Evolutionary conservation across 2,888 invertebrate genomes (phyloP).

Genomic region (Pantelozetes paolii): DNA sequence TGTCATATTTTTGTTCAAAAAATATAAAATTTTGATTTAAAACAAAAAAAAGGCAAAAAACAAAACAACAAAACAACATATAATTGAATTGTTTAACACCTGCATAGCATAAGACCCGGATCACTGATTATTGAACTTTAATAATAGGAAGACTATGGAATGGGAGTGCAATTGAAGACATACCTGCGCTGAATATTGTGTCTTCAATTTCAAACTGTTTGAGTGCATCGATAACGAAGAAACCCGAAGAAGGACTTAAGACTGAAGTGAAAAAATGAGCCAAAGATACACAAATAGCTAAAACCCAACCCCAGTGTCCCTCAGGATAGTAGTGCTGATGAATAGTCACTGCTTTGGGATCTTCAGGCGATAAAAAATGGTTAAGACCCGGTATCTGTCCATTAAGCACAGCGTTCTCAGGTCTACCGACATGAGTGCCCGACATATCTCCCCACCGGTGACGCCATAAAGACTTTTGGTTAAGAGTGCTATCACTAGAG

Average conservation of each 20-base stretch:
- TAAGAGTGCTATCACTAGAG: neutral
- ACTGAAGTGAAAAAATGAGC: constrained; percentile 53
- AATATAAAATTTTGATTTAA: too few species aligned
- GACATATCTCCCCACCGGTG: constrained; percentile 20
- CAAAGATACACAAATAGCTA: constrained; percentile 52
- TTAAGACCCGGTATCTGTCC: constrained; percentile 46
- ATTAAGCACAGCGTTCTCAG: constrained; percentile 36
- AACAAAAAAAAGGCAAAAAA: too few species aligned
- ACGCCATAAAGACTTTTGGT: neutral
- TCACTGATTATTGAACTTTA: too few species aligned
- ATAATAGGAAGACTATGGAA: neutral
- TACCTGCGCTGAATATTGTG: constrained; percentile 44
- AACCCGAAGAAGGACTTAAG: constrained; percentile 53
- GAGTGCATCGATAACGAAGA: constrained; percentile 48
- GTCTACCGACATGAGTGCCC: constrained; percentile 16
- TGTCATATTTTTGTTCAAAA: too few species aligned
- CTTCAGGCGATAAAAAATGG: constrained; percentile 45
- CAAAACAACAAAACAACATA: too few species aligned
- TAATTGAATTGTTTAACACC: too few species aligned
- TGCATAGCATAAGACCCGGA: too few species aligned
- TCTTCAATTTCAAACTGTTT: constrained; percentile 44
- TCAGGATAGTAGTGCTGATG: constrained; percentile 79
- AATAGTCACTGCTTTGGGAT: constrained; percentile 53
- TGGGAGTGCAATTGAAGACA: constrained; percentile 22
- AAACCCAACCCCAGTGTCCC: constrained; percentile 55